phyloP scores from a whole-genome alignment of 2,888 invertebrate species.

The Sinohyriopsis cumingii region DNA sequence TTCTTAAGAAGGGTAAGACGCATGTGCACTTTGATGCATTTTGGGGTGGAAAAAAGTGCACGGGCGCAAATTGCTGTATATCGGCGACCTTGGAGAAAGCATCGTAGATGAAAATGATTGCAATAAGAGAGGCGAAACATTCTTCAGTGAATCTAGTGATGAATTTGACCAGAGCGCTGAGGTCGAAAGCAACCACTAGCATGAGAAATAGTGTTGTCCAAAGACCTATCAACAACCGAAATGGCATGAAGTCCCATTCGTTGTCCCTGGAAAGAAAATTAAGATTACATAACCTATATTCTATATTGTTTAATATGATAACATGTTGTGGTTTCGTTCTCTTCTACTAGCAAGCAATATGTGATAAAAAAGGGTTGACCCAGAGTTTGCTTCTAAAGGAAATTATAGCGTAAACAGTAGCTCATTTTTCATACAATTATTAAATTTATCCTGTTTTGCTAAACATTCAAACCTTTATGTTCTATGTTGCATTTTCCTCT shows the following conservation, averaged over 20 bases:
- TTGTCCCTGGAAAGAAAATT: conserved; percentile 74
- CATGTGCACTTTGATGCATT: conserved; percentile 36
- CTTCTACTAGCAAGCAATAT: too few species aligned
- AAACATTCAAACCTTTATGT: too few species aligned
- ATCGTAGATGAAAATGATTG: conserved; percentile 97
- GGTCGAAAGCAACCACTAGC: conserved; percentile 91
- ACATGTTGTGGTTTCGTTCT: too few species aligned
- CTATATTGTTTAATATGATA: too few species aligned
- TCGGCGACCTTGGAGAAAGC: conserved; percentile 93
- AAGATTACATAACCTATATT: too few species aligned
- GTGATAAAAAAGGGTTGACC: too few species aligned
- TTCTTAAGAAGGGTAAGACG: conserved; percentile 18
- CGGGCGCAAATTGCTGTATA: conserved; percentile 33
- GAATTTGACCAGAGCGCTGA: conserved; percentile 95
- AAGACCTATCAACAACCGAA: conserved; percentile 95
- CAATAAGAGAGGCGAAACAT: conserved; percentile 96
- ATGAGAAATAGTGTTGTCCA: conserved; percentile 92
- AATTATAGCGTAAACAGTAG: too few species aligned
- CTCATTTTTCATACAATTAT: too few species aligned
- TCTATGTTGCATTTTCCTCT: too few species aligned
- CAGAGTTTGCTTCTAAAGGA: too few species aligned
- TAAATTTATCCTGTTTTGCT: too few species aligned
- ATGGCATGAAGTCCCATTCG: conserved; percentile 92
- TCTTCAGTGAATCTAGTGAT: conserved; percentile 98
- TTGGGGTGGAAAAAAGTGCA: conserved; percentile 36